Evolutionary conservation across 2,888 invertebrate species (phyloP).

Genomic region (Pediacus dermestoides): DNA sequence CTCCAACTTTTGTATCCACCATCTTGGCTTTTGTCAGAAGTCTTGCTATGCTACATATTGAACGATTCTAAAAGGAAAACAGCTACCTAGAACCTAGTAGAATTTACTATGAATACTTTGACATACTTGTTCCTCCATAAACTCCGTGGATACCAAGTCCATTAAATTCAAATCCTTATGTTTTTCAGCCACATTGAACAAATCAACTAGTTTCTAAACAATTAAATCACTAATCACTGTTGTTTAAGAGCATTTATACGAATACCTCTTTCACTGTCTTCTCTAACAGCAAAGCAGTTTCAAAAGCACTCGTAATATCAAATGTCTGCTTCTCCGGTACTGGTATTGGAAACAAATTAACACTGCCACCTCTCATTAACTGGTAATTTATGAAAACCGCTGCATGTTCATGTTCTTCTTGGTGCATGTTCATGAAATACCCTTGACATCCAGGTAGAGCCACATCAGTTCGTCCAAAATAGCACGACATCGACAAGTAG

Average conservation of each 20-base stretch:
- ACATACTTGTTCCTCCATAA: slow-evolving; percentile 54
- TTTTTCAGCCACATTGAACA: slow-evolving; percentile 49
- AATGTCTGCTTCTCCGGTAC: slow-evolving; percentile 46
- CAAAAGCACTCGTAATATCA: slow-evolving; percentile 47
- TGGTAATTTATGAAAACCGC: slow-evolving; percentile 50
- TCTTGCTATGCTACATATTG: slow-evolving; percentile 39
- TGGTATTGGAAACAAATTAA: slow-evolving; percentile 40
- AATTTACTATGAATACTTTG: no score
- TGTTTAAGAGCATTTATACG: neutral
- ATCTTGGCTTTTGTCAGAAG: slow-evolving; percentile 37
- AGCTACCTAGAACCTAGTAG: no score
- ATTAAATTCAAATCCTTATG: slow-evolving; percentile 52
- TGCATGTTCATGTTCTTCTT: slow-evolving; percentile 53
- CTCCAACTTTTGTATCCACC: slow-evolving; percentile 31
- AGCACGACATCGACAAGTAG: slow-evolving; percentile 60
- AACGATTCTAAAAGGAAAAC: slow-evolving; percentile 34
- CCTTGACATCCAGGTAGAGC: slow-evolving; percentile 49
- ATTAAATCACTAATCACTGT: neutral
- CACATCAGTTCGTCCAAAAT: slow-evolving; percentile 51
- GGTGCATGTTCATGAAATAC: slow-evolving; percentile 52
- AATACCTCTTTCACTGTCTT: slow-evolving; percentile 41
- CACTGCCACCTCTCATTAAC: slow-evolving; percentile 51
- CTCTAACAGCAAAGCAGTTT: slow-evolving; percentile 44
- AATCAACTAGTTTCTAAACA: slow-evolving; percentile 46
- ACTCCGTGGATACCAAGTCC: slow-evolving; percentile 55